Base-by-base conservation (phyloP, 64 coral and sea anemone genomes). In the Stichodactyla mertensii region DNA sequence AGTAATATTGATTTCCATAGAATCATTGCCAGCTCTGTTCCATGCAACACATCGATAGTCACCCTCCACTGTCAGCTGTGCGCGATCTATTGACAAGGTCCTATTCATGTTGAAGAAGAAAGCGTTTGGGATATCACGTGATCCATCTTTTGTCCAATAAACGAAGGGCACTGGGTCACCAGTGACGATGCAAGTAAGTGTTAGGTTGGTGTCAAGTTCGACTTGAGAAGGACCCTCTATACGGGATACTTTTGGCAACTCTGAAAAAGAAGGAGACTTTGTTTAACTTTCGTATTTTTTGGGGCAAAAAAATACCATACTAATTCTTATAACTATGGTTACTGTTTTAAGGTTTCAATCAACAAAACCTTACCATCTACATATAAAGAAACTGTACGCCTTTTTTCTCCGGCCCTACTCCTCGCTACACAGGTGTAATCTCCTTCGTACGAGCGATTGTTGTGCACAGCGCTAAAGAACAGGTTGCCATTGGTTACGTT, bases 361-460 rank as follows among this genome's bases (percentile, higher is more conserved):
- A 86, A 28, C 16, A 7, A 78, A 14, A 56, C 20, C 86, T 83
- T 60, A 92, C 90, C 85, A 80, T 92, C 77, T 6, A 92, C 78
- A 15, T 54, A 87, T 14, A 92, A 53, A 15, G 52, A 80, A 12
- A 82, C 90, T 56, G 60, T 87, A 22, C 58, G 23, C 4, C 22
- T 54, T 20, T 7, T 36, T 61, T 83, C 55, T 18, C 90, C 90
- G 0, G 86, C 90, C 16, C 58, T 18, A 57, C 67, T 92, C 4
- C 51, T 83, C 14, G 85, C 90, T n/a, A 57, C 57, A 22, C 90
- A 92, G 7, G 86, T 57, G 62, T 92, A 92, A 16, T 27, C 54
- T 10, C 90, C 90, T 87, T 92, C 90, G 80, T 83, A 92, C 9
- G 58, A 78, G 4, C 16, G 74, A 83, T 81, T 87, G 64, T 92